A percentile compares a stretch with the other conserved stretches of the same genome.
Evolutionary conservation across 2,113 vertebrate species (phyloP).

Genomic region (Eublepharis macularius): DNA sequence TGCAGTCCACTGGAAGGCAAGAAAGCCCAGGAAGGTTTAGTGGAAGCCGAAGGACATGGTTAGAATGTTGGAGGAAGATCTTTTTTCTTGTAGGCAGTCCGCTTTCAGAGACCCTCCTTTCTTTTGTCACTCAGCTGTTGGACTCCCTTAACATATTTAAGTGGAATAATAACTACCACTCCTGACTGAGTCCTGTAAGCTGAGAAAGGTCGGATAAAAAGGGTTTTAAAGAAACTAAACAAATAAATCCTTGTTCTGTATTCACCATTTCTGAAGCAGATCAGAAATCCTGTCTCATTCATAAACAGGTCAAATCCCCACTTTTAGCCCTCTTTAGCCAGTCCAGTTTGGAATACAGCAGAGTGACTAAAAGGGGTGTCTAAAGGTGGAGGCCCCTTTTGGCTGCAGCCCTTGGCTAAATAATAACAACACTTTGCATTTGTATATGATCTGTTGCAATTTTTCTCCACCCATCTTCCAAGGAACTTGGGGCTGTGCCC

Average conservation of each 20-base stretch:
- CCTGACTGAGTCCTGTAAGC: neutral
- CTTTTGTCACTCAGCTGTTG: neutral
- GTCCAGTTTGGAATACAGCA: neutral
- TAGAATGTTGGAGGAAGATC: no score
- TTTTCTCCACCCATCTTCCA: no score
- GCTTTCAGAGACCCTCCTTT: neutral
- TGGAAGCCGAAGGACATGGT: neutral
- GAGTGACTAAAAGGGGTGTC: neutral
- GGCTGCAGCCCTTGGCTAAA: neutral
- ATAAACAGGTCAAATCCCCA: neutral
- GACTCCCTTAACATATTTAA: neutral
- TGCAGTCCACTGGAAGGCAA: slow-evolving; percentile 71
- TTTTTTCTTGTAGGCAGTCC: neutral
- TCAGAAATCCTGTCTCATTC: no score
- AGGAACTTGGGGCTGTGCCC: no score
- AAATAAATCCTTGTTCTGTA: neutral
- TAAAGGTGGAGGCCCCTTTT: neutral
- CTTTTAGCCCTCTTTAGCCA: neutral
- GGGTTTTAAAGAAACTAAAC: no score
- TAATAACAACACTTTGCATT: neutral
- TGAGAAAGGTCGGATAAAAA: no score
- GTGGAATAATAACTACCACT: neutral
- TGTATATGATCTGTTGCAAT: neutral
- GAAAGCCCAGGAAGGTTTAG: neutral
- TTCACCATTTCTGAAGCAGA: neutral